Conservation (phyloP, 2,888 invertebrate genomes). For the Gymnosoma rotundatum region DNA sequence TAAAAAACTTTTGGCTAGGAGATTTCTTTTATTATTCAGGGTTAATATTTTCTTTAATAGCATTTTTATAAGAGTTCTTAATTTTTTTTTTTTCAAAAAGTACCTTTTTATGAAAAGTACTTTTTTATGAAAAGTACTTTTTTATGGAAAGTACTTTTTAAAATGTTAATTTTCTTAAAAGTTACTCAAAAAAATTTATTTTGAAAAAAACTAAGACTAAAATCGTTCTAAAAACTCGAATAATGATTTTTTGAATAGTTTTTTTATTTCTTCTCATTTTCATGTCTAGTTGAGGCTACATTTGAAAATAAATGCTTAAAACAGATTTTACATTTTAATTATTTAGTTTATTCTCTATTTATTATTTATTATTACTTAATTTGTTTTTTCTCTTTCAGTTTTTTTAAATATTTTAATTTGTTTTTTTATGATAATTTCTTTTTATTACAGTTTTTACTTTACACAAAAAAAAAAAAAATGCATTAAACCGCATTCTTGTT, state of each 20-base stretch:
- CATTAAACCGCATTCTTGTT: neutral
- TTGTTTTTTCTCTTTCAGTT: conserved; percentile 61
- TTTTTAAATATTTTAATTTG: conserved; percentile 56
- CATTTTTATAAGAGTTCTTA: too few species aligned
- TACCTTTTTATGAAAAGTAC: neutral
- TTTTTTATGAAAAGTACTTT: neutral
- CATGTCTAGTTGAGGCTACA: neutral
- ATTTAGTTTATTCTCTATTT: conserved; percentile 21
- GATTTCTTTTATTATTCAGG: neutral
- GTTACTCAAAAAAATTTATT: too few species aligned
- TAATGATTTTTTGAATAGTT: too few species aligned
- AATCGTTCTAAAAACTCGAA: too few species aligned
- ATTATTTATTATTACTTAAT: conserved; percentile 15
- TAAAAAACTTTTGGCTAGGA: neutral
- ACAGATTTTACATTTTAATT: neutral
- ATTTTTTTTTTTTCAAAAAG: neutral
- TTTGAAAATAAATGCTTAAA: neutral
- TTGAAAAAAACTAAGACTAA: too few species aligned
- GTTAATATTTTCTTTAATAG: too few species aligned
- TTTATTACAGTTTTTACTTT: conserved; percentile 66
- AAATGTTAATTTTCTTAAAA: too few species aligned
- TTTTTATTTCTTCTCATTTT: too few species aligned
- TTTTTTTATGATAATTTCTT: conserved; percentile 61
- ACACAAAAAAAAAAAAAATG: conserved; percentile 17
- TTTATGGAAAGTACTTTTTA: too few species aligned